Percentiles rank a stretch among this genome's conserved stretches.
Conservation (phyloP, 1,140 invertebrate genomes). For the Temnothorax curvispinosus region DNA sequence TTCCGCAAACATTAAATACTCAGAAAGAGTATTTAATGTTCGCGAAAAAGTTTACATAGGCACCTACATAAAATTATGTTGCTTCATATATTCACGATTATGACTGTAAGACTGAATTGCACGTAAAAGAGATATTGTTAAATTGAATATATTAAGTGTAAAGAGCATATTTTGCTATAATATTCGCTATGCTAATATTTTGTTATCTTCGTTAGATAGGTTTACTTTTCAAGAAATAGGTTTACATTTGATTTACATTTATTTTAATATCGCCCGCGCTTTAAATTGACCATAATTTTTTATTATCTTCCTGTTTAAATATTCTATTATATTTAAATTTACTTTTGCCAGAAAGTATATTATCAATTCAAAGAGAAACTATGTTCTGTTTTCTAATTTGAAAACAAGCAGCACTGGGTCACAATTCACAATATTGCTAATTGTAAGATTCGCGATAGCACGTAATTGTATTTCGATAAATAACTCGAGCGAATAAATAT, state of each 20-base stretch:
- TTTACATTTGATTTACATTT: neutral
- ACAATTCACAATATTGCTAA: conserved; percentile 4
- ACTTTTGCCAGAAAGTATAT: neutral
- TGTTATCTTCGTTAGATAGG: neutral
- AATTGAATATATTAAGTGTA: neutral
- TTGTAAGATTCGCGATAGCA: neutral
- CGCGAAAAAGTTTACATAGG: too few relatives aligned
- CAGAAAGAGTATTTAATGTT: conserved; percentile 16
- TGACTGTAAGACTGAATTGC: neutral
- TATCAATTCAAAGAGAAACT: neutral
- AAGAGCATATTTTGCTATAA: neutral
- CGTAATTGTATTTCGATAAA: conserved; percentile 57
- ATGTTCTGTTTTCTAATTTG: neutral
- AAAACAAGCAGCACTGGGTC: neutral
- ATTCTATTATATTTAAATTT: neutral
- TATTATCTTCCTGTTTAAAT: neutral
- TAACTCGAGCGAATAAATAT: conserved; percentile 60
- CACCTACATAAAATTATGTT: conserved; percentile 8
- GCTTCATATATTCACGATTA: conserved; percentile 14
- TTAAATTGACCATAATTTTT: neutral
- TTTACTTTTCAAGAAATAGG: neutral
- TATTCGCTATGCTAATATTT: neutral
- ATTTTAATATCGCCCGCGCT: neutral
- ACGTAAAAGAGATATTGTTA: neutral
- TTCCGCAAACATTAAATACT: conserved; percentile 42